phyloP scores from a whole-genome alignment of 2,797 vertebrate species.

The Mormyrops attenuatus region DNA sequence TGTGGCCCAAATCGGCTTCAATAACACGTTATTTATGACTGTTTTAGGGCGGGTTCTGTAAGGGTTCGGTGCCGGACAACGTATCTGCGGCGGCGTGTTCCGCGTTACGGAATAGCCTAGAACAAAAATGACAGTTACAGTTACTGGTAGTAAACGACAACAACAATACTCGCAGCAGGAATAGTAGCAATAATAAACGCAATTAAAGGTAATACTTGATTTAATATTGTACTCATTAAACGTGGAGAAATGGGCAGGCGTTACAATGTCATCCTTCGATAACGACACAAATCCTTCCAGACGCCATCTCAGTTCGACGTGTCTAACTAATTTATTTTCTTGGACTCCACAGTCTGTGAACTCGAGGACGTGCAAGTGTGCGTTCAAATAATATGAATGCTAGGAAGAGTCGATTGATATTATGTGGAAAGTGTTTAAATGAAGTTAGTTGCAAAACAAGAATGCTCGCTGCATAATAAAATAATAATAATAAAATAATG shows the following conservation, averaged over 20 bases:
- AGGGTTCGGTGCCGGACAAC: background rate
- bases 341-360: background rate
- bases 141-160: background rate
- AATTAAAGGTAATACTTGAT: background rate
- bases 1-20: background rate
- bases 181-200: background rate
- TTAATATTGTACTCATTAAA: background rate
- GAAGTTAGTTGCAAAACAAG: background rate
- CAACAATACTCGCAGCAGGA: background rate
- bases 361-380: background rate
- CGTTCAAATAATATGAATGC: background rate
- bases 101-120: background rate
- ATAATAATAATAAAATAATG: background rate
- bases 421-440: background rate
- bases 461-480: background rate
- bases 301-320: constrained; percentile 37
- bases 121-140: background rate
- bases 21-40: background rate
- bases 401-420: background rate
- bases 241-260: background rate
- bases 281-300: constrained; percentile 57
- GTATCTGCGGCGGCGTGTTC: background rate
- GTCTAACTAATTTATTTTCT: constrained; percentile 31
- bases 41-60: background rate
- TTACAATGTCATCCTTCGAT: constrained; percentile 48